Conservation (phyloP, 64 coral and sea anemone genomes). For the Montipora capricornis region DNA sequence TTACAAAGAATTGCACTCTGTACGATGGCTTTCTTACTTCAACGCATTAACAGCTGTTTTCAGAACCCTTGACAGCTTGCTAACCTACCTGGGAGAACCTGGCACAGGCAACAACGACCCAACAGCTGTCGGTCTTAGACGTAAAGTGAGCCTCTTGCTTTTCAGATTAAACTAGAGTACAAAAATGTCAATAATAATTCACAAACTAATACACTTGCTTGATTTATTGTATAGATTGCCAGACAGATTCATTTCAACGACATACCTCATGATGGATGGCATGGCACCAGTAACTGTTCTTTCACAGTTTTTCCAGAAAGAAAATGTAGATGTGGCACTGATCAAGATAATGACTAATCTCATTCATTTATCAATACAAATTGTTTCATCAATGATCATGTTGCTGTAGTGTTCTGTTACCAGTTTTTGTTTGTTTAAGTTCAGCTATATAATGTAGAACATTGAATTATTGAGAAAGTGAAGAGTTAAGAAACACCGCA, state of each 20-base stretch:
- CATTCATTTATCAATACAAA: neutral
- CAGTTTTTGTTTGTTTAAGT: neutral
- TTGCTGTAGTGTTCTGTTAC: neutral
- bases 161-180: neutral
- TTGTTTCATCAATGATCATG: no score
- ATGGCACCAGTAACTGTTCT: neutral
- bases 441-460: neutral
- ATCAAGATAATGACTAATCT: neutral
- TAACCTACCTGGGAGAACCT: neutral
- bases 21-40: constrained; percentile 2
- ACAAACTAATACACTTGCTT: neutral
- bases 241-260: neutral
- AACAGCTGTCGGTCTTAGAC: neutral
- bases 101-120: neutral
- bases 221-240: neutral
- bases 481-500: neutral
- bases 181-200: neutral
- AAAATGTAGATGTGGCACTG: neutral
- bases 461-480: neutral
- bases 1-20: neutral
- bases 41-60: neutral
- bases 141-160: neutral
- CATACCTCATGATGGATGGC: neutral
- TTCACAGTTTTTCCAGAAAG: neutral
- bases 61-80: neutral